Conservation (phyloP, 2,797 vertebrate genomes). For the Tenualosa ilisha region DNA sequence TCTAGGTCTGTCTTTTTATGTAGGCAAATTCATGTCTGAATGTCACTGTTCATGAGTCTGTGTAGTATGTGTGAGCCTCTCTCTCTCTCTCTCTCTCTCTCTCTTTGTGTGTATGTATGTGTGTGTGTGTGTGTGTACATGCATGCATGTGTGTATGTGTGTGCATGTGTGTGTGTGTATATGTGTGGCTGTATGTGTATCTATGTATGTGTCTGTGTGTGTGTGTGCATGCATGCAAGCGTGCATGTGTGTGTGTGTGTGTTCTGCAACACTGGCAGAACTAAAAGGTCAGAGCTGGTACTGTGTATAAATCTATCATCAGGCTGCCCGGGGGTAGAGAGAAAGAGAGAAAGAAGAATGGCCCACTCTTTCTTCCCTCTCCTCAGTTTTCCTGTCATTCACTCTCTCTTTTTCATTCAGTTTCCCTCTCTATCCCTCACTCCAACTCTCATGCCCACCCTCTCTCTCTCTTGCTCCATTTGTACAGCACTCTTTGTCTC, state of each 20-base stretch:
- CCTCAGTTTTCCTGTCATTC: background rate
- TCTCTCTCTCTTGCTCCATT: background rate
- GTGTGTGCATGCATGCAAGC: background rate
- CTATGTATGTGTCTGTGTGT: background rate
- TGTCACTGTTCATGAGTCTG: background rate
- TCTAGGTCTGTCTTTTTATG: background rate
- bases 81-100: background rate
- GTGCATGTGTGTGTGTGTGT: conserved; percentile 55
- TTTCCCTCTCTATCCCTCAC: background rate
- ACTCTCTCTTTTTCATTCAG: conserved; percentile 4
- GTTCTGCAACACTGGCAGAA: conserved; percentile 63
- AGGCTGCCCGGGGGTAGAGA: conserved; percentile 20
- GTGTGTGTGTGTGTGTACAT: background rate
- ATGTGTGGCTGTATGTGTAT: background rate
- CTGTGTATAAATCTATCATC: conserved; percentile 69
- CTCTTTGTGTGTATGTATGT: background rate
- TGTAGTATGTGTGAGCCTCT: background rate
- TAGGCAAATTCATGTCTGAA: background rate
- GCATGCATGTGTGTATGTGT: background rate
- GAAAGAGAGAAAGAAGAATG: background rate
- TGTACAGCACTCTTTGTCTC: background rate
- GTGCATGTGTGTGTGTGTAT: conserved; percentile 38
- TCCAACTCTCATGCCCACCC: background rate
- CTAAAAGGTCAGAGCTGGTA: conserved; percentile 69
- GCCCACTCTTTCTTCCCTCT: background rate